Percentiles rank a stretch among this genome's conserved stretches.
Evolutionary conservation across 2,113 vertebrate genomes (phyloP).

Genomic region (Scolopax mira): DNA sequence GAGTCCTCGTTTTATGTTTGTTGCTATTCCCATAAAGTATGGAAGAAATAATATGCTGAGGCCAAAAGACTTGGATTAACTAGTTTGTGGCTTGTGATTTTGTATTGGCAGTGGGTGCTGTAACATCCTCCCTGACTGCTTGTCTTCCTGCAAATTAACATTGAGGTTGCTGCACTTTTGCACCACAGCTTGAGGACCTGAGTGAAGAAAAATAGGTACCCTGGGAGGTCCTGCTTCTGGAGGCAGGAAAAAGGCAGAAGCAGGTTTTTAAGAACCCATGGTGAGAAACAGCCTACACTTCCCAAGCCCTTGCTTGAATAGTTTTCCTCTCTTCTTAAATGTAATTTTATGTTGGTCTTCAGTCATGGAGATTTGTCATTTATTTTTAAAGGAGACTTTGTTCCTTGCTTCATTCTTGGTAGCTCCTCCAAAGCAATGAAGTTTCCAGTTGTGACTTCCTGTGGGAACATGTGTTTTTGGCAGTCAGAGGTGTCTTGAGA

Average conservation of each 20-base stretch:
- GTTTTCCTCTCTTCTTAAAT: neutral
- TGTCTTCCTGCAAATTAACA: neutral
- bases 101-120: neutral
- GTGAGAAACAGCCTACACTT: neutral
- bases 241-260: neutral
- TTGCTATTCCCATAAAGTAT: neutral
- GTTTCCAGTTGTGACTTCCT: neutral
- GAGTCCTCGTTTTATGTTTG: neutral
- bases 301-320: neutral
- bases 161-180: neutral
- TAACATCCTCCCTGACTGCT: neutral
- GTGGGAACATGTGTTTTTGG: fast-evolving
- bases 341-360: neutral
- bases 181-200: neutral
- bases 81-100: fast-evolving
- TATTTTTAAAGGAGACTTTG: neutral
- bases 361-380: neutral
- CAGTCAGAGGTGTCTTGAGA: neutral
- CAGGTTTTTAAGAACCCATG: neutral
- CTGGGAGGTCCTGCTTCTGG: neutral
- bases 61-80: neutral
- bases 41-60: neutral
- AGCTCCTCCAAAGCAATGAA: neutral
- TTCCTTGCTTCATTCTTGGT: neutral
- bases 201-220: neutral